Evolutionary conservation across 1,140 invertebrate genomes (phyloP), one percentile per base, ranked within the genome.

Genomic region (Cherax destructor): DNA sequence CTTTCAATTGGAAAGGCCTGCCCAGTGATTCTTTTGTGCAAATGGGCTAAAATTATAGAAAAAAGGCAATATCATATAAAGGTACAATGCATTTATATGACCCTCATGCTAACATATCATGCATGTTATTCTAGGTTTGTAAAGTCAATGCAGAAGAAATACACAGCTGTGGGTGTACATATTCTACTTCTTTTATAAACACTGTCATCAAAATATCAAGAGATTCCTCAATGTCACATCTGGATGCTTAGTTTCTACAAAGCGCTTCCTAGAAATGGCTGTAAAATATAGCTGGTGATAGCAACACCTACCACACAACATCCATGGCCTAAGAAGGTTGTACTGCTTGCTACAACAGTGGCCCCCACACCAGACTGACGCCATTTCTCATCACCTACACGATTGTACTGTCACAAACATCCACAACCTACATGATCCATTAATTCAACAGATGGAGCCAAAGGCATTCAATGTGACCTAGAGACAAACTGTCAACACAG

Each of bases 1-100:
- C 69, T 11, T 74, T 30, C 69, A 74, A 21, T 1, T 74, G 69
- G 69, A 74, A 30, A 30, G 69, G 69, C 69, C 69, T 74, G 69
- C 69, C 69, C 69, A 74, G 24, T 74, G 69, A 74, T 74, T 30
- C 69, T 74, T 30, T 30, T 74, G 69, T 74, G 69, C 24, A 74
- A 74, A 74, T 30, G 69, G 61, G 61, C 61, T 65, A 65, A 16
- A 59, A 16, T 21, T 6, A 74, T 30, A 30, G 24, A 74, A 74
- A 74, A 69, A 74, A 74, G 24, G 24, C n/a, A 74, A 74, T 74
- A 74, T 74, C 69, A 74, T 74, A 74, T 74, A 69, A 18, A 74
- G 69, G 69, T 74, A 74, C 69, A 74, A 74, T 74, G 69, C 69
- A 74, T 74, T 24, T 74, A 30, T 74, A 74, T 21, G 69, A 74